These are phyloP conservation scores for Onychostoma macrolepis DNA, from an alignment of 2,113 vertebrate species.

Conservation along the genomic window DNA sequence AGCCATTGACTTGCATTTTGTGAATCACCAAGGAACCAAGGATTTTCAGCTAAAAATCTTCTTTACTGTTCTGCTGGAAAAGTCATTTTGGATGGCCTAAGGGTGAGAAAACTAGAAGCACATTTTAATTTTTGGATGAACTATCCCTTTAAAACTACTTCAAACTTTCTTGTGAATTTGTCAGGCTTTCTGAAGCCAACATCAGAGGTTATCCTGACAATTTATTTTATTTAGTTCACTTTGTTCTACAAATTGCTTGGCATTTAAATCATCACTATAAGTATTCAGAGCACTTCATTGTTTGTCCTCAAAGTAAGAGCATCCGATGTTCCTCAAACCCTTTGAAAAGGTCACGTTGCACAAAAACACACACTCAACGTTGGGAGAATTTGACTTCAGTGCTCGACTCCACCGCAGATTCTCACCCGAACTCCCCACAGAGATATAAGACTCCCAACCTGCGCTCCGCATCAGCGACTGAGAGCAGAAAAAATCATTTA, in stretches of 20 bases:
- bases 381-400: not conserved
- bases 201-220: no score
- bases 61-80: no score
- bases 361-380: not conserved
- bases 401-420: not conserved
- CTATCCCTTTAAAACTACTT: no score
- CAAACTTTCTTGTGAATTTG: no score
- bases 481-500: constrained; percentile 41
- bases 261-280: constrained; percentile 30
- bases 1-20: no score
- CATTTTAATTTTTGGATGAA: no score
- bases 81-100: no score
- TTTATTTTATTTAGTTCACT: constrained; percentile 13
- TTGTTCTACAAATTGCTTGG: constrained; percentile 27
- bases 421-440: constrained; percentile 6
- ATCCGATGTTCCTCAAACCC: constrained; percentile 12
- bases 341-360: constrained; percentile 38
- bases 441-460: constrained; percentile 27
- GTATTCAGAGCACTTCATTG: constrained; percentile 16
- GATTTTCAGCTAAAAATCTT: no score
- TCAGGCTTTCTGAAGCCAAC: no score
- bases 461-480: constrained; percentile 8
- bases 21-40: no score
- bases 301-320: constrained; percentile 16
- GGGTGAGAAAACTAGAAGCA: no score